These are phyloP conservation scores for Atta texana DNA, from an alignment of 1,140 invertebrate genomes.

Conservation along the genomic window DNA sequence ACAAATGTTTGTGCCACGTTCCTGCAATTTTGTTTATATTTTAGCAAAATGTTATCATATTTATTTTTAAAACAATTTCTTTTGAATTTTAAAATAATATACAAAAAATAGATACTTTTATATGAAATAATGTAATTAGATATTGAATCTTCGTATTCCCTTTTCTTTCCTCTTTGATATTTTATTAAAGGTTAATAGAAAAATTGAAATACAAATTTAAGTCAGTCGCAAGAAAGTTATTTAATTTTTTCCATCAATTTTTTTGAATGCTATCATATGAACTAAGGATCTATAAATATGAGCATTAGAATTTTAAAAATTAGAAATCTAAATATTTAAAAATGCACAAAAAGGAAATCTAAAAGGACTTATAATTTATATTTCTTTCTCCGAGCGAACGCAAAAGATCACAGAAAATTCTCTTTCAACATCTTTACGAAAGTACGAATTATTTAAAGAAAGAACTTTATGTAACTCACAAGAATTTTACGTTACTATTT, in stretches of 20 bases:
- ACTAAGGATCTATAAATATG: background rate
- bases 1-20: background rate
- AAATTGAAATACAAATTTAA: background rate
- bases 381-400: background rate
- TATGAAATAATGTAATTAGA: background rate
- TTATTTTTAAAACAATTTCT: slow-evolving; percentile 3
- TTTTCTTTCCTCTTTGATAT: background rate
- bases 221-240: background rate
- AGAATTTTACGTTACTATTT: background rate
- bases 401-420: slow-evolving; percentile 12
- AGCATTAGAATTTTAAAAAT: background rate
- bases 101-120: background rate
- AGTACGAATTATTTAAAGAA: background rate
- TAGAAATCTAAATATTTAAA: background rate
- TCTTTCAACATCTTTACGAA: background rate
- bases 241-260: slow-evolving; percentile 1
- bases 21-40: background rate
- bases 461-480: background rate
- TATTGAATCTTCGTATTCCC: background rate
- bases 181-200: background rate
- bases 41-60: background rate
- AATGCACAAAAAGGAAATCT: background rate
- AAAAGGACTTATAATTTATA: background rate
- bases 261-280: background rate
- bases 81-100: background rate